Evolutionary conservation across 1,140 invertebrate genomes (phyloP).

Genomic region (Marisa cornuarietis): DNA sequence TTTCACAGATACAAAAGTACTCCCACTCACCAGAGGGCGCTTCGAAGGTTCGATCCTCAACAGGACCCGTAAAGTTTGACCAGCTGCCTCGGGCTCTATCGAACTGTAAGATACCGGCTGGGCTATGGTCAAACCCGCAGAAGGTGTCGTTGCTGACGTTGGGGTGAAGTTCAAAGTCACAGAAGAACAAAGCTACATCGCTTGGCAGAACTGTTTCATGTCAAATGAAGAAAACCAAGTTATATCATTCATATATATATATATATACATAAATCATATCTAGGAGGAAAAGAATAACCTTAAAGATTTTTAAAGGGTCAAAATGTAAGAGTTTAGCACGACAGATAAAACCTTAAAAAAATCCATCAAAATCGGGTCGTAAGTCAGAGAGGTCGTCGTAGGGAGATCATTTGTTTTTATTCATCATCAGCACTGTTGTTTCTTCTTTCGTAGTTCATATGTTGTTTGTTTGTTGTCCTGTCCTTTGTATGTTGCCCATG

Average conservation of each 20-base stretch:
- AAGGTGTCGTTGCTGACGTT: neutral
- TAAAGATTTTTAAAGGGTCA: neutral
- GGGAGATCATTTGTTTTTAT: no score
- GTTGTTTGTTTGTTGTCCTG: no score
- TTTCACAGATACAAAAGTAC: no score
- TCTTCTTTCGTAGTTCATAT: no score
- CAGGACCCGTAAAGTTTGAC: slow-evolving; percentile 27
- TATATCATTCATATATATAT: no score
- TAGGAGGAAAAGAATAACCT: neutral
- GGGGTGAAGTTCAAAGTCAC: slow-evolving; percentile 28
- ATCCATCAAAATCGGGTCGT: no score
- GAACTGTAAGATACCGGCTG: neutral
- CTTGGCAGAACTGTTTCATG: neutral
- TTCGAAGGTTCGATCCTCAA: slow-evolving; percentile 39
- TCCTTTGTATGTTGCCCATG: no score
- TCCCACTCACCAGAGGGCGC: slow-evolving; percentile 29
- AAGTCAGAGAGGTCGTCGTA: no score
- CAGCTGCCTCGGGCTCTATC: slow-evolving; percentile 10
- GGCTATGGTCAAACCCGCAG: slow-evolving; percentile 30
- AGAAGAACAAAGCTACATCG: slow-evolving; percentile 27
- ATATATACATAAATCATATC: no score
- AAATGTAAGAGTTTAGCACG: neutral
- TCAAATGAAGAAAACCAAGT: neutral
- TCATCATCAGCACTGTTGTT: no score
- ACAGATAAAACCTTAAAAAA: no score